Percentiles rank a stretch among this genome's conserved stretches.
phyloP scores from a whole-genome alignment of 2,797 vertebrate species.

The Anniella stebbinsi region DNA sequence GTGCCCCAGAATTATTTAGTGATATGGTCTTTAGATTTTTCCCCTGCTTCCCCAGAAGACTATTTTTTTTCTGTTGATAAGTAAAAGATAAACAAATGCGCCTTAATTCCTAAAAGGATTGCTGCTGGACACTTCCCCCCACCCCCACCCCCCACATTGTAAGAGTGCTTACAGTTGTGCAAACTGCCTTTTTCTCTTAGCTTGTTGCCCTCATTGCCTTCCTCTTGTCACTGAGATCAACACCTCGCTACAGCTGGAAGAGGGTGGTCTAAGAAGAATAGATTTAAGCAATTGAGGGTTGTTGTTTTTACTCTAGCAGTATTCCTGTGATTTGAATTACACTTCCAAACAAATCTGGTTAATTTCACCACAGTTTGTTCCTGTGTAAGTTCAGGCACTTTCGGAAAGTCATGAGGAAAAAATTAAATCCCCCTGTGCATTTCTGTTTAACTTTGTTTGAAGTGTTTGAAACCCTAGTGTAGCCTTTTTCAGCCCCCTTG shows the following conservation, averaged over 20 bases:
- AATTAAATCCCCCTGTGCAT: background rate
- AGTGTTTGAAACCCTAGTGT: background rate
- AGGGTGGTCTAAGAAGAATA: too few relatives aligned
- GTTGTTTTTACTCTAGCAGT: background rate
- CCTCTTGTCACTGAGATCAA: background rate
- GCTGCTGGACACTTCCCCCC: too few relatives aligned
- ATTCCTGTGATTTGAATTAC: slow-evolving; percentile 13
- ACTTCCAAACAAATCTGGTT: background rate
- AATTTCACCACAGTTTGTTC: slow-evolving; percentile 11
- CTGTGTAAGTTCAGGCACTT: slow-evolving; percentile 30
- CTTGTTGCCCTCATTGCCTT: background rate
- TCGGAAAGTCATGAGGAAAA: background rate
- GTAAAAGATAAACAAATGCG: background rate
- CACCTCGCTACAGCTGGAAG: background rate
- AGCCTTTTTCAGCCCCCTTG: background rate
- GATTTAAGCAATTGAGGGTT: accelerated
- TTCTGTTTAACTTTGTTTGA: background rate
- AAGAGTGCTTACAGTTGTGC: background rate
- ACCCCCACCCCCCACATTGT: too few relatives aligned
- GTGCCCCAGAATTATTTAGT: background rate
- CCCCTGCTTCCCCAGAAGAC: background rate
- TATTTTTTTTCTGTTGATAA: background rate
- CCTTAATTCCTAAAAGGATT: background rate
- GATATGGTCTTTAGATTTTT: background rate
- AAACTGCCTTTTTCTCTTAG: background rate